phyloP scores from a whole-genome alignment of 2,797 vertebrate species.

The Bothrops alternatus region DNA sequence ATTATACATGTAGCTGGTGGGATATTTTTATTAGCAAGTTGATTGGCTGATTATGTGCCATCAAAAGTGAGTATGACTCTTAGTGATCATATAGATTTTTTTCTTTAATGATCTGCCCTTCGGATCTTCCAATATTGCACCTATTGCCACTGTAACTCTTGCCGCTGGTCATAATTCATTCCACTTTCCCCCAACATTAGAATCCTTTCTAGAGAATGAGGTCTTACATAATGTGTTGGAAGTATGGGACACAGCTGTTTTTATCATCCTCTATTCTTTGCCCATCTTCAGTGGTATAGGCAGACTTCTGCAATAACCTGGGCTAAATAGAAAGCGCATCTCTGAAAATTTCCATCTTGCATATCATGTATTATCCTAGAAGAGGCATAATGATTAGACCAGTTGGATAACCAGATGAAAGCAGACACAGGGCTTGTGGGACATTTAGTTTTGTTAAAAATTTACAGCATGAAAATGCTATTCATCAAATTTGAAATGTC shows the following conservation, averaged over 20 bases:
- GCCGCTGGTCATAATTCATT: background rate
- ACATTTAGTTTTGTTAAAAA: conserved; percentile 11
- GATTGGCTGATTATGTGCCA: background rate
- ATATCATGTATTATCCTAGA: background rate
- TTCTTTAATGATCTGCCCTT: background rate
- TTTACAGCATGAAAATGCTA: fast-evolving
- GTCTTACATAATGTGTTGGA: background rate
- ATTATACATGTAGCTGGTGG: background rate
- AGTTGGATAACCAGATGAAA: background rate
- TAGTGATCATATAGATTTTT: background rate
- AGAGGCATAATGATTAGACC: background rate
- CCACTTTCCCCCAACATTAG: background rate
- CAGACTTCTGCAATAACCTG: background rate
- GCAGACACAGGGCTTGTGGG: background rate
- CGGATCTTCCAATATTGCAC: background rate
- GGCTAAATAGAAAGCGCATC: background rate
- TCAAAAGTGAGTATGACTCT: background rate
- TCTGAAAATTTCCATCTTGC: background rate
- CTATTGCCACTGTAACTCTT: background rate
- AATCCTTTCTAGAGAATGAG: background rate
- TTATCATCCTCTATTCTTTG: background rate
- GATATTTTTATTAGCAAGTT: background rate
- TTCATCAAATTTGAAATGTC: conserved; percentile 18
- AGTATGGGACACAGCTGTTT: background rate
- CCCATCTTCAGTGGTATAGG: background rate